Base-by-base conservation (phyloP, 2,797 vertebrate species). In the Eulemur albifrons region DNA sequence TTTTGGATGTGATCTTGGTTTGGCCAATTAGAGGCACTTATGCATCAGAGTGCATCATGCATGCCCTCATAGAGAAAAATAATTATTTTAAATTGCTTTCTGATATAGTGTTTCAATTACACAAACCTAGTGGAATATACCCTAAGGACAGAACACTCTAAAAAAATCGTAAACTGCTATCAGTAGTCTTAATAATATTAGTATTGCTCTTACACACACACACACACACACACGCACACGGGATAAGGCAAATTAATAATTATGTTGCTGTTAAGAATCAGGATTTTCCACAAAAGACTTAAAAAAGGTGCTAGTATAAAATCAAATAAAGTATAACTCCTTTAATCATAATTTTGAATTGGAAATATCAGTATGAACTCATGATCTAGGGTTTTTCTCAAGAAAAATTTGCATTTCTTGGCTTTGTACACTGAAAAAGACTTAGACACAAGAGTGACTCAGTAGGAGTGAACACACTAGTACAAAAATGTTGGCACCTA, bases 351-450 rank as follows among this genome's bases (percentile, higher is more conserved):
- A 81, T 43, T 90, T 90, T 75, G 70, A 73, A 65, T 80, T 93
- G 38, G 80, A 80, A 85, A 50, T 90, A 73, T 65, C 90, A 95
- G 67, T 65, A 93, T 89, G 61, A 89, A 89, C 25, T 82, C 72
- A 77, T 45, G 11, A 76, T 87, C 87, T 81, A 67, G 38, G 4
- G 17, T 43, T 20, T 54, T 83, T n/a, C 54, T 21, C 2, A 81
- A 32, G 14, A 35, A 52, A 80, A 67, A 35, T 17, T 32, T 70
- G 35, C 43, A 69, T 61, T 38, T 81, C 59, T 90, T 90, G 75
- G 69, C 59, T 93, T 90, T 61, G 35, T 69, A 86, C 30, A 87
- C 59, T 61, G 82, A 82, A 87, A n/a, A 81, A 90, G n/a, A 11
- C 18, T 52, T 61, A 87, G 69, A 38, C 21, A 69, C 43, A 61